These are phyloP conservation scores for Synchiropus splendidus DNA, from an alignment of 2,113 vertebrate species.

Conservation along the genomic window DNA sequence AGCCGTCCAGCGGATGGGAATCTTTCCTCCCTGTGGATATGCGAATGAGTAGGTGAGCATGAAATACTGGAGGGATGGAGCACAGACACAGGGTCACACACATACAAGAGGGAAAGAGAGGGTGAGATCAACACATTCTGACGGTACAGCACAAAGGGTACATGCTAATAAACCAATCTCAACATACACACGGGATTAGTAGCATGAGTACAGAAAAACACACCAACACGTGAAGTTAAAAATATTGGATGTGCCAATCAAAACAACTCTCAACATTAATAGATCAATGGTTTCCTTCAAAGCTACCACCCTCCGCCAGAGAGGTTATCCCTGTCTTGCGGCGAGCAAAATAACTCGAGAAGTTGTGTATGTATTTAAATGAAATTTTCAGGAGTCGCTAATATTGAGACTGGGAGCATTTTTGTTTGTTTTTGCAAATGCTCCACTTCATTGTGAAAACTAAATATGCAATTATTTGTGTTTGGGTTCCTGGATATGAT, in stretches of 20 bases:
- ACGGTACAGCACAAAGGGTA: conserved; percentile 48
- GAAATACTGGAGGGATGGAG: conserved; percentile 67
- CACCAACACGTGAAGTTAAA: conserved; percentile 17
- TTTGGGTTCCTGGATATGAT: too few species aligned
- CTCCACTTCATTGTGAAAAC: too few species aligned
- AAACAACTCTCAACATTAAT: too few species aligned
- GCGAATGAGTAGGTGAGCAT: conserved; percentile 67
- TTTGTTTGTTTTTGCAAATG: too few species aligned
- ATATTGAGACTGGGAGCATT: too few species aligned
- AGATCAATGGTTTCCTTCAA: too few species aligned
- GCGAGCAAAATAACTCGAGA: too few species aligned
- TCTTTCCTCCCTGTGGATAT: conserved; percentile 87
- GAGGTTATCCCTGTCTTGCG: too few species aligned
- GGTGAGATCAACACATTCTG: conserved; percentile 46
- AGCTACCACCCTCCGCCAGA: too few species aligned
- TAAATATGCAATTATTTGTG: too few species aligned
- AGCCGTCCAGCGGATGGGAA: conserved; percentile 96
- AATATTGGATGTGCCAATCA: neutral
- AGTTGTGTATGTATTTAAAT: too few species aligned
- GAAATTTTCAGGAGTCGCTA: too few species aligned
- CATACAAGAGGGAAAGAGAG: conserved; percentile 57
- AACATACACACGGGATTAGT: conserved; percentile 31
- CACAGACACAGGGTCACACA: conserved; percentile 58
- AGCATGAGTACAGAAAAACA: conserved; percentile 18
- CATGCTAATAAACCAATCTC: conserved; percentile 10